Evolutionary conservation across 2,797 vertebrate genomes (phyloP).

Genomic region (Myripristis jacobus): DNA sequence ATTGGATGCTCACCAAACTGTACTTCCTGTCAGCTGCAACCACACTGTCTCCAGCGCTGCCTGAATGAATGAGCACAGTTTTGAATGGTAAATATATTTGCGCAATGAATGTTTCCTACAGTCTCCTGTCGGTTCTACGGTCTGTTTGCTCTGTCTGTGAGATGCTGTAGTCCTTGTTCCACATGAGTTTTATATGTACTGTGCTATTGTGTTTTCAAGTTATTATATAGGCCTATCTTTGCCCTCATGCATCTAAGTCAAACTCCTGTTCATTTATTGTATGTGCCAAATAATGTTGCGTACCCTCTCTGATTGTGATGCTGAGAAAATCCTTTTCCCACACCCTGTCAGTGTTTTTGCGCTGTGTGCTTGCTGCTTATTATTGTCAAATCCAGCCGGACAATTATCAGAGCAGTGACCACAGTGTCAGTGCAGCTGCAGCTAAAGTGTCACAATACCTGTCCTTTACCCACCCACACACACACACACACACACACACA

Average conservation of each 20-base stretch:
- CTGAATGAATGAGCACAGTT: no score
- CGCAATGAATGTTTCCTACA: no score
- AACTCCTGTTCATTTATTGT: neutral
- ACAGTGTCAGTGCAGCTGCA: neutral
- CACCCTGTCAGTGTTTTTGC: neutral
- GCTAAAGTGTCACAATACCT: constrained; percentile 41
- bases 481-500: constrained; percentile 24
- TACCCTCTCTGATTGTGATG: neutral
- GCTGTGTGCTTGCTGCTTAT: constrained; percentile 26
- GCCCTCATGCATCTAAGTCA: no score
- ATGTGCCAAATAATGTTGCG: neutral
- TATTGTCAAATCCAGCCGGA: constrained; percentile 22
- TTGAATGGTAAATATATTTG: no score
- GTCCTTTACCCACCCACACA: constrained; percentile 37
- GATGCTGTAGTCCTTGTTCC: neutral
- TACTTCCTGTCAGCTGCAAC: constrained; percentile 24
- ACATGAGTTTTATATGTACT: neutral
- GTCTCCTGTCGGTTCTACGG: no score
- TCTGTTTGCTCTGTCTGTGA: no score
- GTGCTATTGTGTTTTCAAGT: neutral
- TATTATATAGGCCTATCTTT: no score
- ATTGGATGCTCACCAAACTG: no score
- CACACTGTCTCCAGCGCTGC: constrained; percentile 6
- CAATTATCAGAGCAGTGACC: constrained; percentile 50
- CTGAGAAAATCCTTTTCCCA: neutral